A percentile compares a stretch with the other conserved stretches of the same genome.
Conservation (phyloP, 2,888 invertebrate genomes). For the Cyaniris semiargus region DNA sequence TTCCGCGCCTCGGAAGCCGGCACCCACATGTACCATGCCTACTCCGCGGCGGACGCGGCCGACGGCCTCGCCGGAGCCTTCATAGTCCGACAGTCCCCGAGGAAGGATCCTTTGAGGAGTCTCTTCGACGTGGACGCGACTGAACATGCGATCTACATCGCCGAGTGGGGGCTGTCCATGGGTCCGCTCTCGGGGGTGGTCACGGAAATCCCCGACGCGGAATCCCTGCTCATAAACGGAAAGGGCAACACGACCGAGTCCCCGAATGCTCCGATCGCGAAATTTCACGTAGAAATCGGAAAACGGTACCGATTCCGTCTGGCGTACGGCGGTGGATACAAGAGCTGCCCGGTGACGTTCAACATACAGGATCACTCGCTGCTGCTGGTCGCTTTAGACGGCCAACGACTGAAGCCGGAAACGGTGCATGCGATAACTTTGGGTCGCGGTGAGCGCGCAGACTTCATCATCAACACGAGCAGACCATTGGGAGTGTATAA, state of each 20-base stretch:
- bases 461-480: conserved; percentile 85
- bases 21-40: conserved; percentile 88
- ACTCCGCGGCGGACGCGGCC: conserved; percentile 84
- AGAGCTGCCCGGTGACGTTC: conserved; percentile 85
- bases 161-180: conserved; percentile 85
- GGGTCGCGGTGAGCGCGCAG: conserved; percentile 87
- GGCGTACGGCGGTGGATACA: conserved; percentile 83
- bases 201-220: conserved; percentile 64
- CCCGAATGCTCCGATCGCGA: conserved; percentile 62
- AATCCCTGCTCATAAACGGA: conserved; percentile 83
- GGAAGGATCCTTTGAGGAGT: conserved; percentile 79
- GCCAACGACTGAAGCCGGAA: conserved; percentile 82
- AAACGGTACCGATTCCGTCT: conserved; percentile 84
- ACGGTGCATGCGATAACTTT: conserved; percentile 80
- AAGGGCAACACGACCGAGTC: conserved; percentile 73
- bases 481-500: conserved; percentile 80
- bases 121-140: conserved; percentile 86
- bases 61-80: conserved; percentile 87
- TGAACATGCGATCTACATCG: conserved; percentile 84
- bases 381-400: conserved; percentile 85
- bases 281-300: conserved; percentile 79
- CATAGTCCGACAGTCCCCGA: conserved; percentile 84
- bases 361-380: conserved; percentile 83
- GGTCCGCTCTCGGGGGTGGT: conserved; percentile 71
- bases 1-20: conserved; percentile 86